A percentile compares a stretch with the other conserved stretches of the same genome.
These are phyloP conservation scores for Cheilosia vernalis DNA, from an alignment of 2,888 invertebrate genomes.

Conservation along the genomic window DNA sequence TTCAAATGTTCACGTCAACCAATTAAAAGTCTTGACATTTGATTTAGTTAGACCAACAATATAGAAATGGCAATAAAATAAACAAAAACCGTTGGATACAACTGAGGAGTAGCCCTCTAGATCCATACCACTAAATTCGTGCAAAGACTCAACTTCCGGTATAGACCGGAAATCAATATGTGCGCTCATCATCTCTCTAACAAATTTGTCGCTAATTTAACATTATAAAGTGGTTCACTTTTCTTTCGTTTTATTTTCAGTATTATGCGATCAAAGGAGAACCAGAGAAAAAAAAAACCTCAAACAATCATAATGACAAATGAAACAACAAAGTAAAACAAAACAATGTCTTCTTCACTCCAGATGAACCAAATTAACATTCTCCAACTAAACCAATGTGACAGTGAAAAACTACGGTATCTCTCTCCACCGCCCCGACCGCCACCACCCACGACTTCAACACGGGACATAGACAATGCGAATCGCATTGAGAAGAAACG, in stretches of 20 bases:
- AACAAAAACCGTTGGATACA: not conserved
- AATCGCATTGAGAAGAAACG: constrained; percentile 57
- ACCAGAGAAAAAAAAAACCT: constrained; percentile 6
- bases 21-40: no score
- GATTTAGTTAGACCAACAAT: no score
- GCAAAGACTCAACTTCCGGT: constrained; percentile 38
- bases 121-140: constrained; percentile 3
- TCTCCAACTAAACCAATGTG: constrained; percentile 62
- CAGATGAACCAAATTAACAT: constrained; percentile 65
- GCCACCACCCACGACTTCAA: constrained; percentile 19
- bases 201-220: not conserved
- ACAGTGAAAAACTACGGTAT: constrained; percentile 58
- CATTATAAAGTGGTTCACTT: constrained; percentile 39
- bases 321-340: constrained; percentile 42
- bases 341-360: constrained; percentile 64
- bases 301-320: constrained; percentile 49
- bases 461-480: constrained; percentile 69
- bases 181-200: not conserved
- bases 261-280: constrained; percentile 25
- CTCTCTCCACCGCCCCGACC: constrained; percentile 35
- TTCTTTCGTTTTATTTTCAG: constrained; percentile 31
- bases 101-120: no score
- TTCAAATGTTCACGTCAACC: no score
- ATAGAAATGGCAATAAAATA: no score
- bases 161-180: constrained; percentile 40